phyloP scores from a whole-genome alignment of 2,113 vertebrate species.

The Trematocara unimaculatum region DNA sequence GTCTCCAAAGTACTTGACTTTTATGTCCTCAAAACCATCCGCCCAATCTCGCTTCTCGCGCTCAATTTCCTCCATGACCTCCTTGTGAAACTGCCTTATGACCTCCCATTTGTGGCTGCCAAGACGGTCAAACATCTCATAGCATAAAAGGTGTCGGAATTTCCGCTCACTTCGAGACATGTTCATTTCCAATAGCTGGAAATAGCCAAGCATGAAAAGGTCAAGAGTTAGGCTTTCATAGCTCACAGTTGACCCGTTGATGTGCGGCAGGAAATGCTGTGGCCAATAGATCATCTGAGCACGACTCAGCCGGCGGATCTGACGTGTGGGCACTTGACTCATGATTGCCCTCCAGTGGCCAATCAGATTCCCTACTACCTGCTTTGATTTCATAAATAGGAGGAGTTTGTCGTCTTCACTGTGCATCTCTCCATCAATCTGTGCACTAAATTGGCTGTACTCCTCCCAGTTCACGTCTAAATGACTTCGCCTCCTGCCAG shows the following conservation, averaged over 20 bases:
- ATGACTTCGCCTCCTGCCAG: slow-evolving; percentile 32
- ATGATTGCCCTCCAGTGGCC: slow-evolving; percentile 87
- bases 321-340: slow-evolving; percentile 79
- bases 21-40: slow-evolving; percentile 90
- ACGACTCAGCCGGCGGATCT: slow-evolving; percentile 77
- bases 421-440: slow-evolving; percentile 27
- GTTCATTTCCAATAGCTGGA: slow-evolving; percentile 95
- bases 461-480: slow-evolving; percentile 51
- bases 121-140: slow-evolving; percentile 95
- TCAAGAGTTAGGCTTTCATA: slow-evolving; percentile 89
- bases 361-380: slow-evolving; percentile 83
- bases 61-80: slow-evolving; percentile 84
- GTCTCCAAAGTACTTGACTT: slow-evolving; percentile 82
- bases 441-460: slow-evolving; percentile 43
- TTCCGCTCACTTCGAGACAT: slow-evolving; percentile 87
- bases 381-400: slow-evolving; percentile 85
- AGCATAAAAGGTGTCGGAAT: slow-evolving; percentile 94
- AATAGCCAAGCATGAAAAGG: slow-evolving; percentile 98
- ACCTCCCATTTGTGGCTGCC: slow-evolving; percentile 87
- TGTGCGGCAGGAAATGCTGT: slow-evolving; percentile 88
- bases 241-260: slow-evolving; percentile 74
- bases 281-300: slow-evolving; percentile 88
- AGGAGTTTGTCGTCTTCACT: slow-evolving; percentile 78
- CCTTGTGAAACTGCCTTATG: slow-evolving; percentile 87
- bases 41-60: slow-evolving; percentile 79